phyloP scores from a whole-genome alignment of 2,888 invertebrate species.

The Drosophila neonasuta region DNA sequence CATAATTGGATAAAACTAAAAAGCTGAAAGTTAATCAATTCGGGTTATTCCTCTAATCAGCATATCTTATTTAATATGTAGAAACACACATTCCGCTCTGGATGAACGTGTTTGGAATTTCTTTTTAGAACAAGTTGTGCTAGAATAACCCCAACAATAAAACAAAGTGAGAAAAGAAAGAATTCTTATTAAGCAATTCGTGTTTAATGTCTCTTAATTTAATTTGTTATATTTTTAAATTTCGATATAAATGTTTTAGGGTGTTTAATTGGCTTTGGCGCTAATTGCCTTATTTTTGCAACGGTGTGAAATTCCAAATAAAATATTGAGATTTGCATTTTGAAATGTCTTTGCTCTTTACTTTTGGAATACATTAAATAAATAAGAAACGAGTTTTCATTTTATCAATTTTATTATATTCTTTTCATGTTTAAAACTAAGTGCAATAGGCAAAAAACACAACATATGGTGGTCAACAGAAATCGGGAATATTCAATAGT shows the following conservation, averaged over 20 bases:
- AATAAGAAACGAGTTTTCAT: constrained; percentile 5
- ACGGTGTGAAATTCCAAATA: constrained; percentile 26
- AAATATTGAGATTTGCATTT: constrained; percentile 7
- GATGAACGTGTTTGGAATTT: constrained; percentile 24
- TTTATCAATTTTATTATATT: constrained; percentile 21
- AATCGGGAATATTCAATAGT: constrained; percentile 25
- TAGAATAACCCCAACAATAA: constrained; percentile 20
- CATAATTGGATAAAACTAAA: constrained; percentile 16
- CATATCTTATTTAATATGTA: constrained; percentile 42
- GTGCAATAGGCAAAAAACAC: constrained; percentile 35
- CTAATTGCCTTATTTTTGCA: constrained; percentile 24
- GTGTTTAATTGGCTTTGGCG: constrained; percentile 19
- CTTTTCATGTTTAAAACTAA: constrained; percentile 23
- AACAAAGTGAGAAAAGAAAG: not conserved
- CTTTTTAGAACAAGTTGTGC: constrained; percentile 25
- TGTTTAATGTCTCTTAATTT: constrained; percentile 8
- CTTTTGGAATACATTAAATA: not conserved
- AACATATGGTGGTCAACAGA: constrained; percentile 26
- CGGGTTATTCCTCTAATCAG: constrained; percentile 32
- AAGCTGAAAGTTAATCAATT: constrained; percentile 16
- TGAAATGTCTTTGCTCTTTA: not conserved
- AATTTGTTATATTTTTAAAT: not conserved
- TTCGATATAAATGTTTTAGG: constrained; percentile 3
- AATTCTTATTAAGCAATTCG: constrained; percentile 18
- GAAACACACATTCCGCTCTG: constrained; percentile 18